These are phyloP conservation scores for Gymnocypris eckloni DNA, from an alignment of 2,797 vertebrate genomes.

Conservation along the genomic window DNA sequence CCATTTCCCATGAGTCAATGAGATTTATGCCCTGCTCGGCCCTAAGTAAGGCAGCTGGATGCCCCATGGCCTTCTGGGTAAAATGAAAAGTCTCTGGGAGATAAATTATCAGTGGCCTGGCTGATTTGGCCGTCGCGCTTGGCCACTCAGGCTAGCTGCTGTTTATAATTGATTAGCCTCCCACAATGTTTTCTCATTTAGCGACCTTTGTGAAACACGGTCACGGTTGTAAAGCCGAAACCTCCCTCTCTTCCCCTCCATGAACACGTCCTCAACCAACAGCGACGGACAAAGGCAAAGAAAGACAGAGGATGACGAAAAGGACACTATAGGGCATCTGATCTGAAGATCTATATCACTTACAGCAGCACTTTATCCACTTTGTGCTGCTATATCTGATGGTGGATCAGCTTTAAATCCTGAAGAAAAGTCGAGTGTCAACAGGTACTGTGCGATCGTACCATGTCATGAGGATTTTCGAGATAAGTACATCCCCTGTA, in stretches of 20 bases:
- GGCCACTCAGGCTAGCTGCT: constrained; percentile 60
- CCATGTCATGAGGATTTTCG: constrained; percentile 7
- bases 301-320: neutral
- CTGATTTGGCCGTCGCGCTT: constrained; percentile 63
- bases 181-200: constrained; percentile 67
- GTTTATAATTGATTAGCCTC: constrained; percentile 68
- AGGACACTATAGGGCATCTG: neutral
- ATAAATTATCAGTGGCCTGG: constrained; percentile 63
- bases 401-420: constrained; percentile 42
- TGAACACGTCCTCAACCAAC: constrained; percentile 27
- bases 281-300: constrained; percentile 27
- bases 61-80: constrained; percentile 60
- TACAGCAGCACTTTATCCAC: constrained; percentile 40
- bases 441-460: constrained; percentile 4
- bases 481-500: constrained; percentile 23
- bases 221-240: constrained; percentile 53
- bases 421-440: neutral
- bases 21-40: constrained; percentile 57
- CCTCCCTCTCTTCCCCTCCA: constrained; percentile 1
- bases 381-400: constrained; percentile 42
- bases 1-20: constrained; percentile 54
- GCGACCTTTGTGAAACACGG: constrained; percentile 60
- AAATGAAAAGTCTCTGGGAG: constrained; percentile 61
- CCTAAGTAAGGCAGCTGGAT: constrained; percentile 50
- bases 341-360: constrained; percentile 27